Percentiles rank a stretch among this genome's conserved stretches.
Evolutionary conservation across 2,888 invertebrate species (phyloP).

Genomic region (Falcaria lacertinaria): DNA sequence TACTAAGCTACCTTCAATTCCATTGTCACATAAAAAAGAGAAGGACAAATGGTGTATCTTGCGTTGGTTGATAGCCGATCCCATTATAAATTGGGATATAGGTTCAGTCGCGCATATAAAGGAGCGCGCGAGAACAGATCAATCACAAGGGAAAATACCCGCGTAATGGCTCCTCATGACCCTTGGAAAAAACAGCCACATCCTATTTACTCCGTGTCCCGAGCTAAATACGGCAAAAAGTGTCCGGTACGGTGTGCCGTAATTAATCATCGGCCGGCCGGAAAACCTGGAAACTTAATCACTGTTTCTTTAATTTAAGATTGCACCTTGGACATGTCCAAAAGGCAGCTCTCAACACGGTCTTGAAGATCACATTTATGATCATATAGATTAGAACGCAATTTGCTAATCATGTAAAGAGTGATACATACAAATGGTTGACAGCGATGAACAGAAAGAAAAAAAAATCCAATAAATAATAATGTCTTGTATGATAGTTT

Average conservation of each 20-base stretch:
- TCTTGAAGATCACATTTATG: too few species aligned
- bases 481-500: too few species aligned
- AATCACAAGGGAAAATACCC: conserved; percentile 64
- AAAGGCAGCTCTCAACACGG: too few species aligned
- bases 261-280: conserved; percentile 55
- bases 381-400: too few species aligned
- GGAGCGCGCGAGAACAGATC: conserved; percentile 43
- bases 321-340: conserved; percentile 26
- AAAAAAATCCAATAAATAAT: too few species aligned
- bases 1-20: conserved; percentile 22
- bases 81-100: conserved; percentile 1
- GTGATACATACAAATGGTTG: too few species aligned
- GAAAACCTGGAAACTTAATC: conserved; percentile 41
- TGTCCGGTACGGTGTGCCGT: conserved; percentile 38
- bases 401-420: too few species aligned
- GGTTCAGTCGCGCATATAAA: conserved; percentile 7
- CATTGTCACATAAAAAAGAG: conserved; percentile 15
- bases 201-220: conserved; percentile 53
- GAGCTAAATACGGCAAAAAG: conserved; percentile 66
- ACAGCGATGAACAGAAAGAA: too few species aligned
- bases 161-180: conserved; percentile 61
- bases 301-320: conserved; percentile 48
- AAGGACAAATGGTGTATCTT: neutral
- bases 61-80: neutral
- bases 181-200: conserved; percentile 45